Conservation (phyloP, 2,113 vertebrate genomes). For the Trogon melanurus region DNA sequence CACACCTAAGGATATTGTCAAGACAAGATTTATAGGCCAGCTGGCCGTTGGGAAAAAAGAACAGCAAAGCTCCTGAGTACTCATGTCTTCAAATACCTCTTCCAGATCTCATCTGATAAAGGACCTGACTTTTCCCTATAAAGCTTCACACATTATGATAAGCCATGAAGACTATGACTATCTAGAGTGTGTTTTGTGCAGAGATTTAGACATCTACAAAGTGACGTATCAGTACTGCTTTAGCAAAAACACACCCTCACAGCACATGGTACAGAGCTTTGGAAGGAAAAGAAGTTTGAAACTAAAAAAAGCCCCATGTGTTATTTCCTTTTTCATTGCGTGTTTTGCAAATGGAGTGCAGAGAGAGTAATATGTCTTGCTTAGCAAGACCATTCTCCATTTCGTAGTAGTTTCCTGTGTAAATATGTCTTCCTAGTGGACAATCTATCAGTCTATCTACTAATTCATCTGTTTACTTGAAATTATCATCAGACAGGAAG, state of each 20-base stretch:
- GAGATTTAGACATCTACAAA: neutral
- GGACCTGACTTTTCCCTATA: neutral
- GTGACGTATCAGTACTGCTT: neutral
- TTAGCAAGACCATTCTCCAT: neutral
- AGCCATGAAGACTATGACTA: neutral
- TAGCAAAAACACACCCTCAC: neutral
- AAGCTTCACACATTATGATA: neutral
- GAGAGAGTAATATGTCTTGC: neutral
- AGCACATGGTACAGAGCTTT: neutral
- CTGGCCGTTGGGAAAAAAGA: neutral
- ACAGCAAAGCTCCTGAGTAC: neutral
- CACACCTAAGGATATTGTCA: neutral
- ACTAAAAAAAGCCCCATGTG: neutral
- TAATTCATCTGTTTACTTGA: constrained; percentile 12
- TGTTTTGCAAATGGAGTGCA: neutral
- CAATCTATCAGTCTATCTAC: neutral
- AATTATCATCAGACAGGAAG: neutral
- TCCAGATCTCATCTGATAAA: neutral
- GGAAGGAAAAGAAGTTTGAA: neutral
- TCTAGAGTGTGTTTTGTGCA: neutral
- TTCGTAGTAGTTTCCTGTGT: neutral
- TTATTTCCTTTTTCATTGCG: neutral
- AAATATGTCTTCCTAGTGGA: neutral
- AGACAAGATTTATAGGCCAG: neutral
- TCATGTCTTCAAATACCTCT: neutral